Conservation (phyloP, 2,797 vertebrate species). For the Eidolon dupreanum region DNA sequence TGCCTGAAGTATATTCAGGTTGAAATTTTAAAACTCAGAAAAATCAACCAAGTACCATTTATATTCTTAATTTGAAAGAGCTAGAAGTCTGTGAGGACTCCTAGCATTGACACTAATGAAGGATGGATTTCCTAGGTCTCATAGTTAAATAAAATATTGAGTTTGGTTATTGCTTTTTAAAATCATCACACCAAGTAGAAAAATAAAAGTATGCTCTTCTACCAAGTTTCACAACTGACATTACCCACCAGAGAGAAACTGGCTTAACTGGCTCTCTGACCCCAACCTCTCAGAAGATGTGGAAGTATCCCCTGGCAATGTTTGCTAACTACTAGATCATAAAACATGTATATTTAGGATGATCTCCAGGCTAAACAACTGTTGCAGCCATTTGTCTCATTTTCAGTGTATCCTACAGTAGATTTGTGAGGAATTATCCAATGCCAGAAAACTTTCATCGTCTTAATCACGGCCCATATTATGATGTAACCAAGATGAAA, state of each 20-base stretch:
- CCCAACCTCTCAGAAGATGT: background rate
- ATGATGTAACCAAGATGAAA: background rate
- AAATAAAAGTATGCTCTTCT: background rate
- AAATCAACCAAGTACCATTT: background rate
- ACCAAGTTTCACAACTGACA: background rate
- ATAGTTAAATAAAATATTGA: background rate
- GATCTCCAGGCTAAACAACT: background rate
- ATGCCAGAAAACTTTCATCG: background rate
- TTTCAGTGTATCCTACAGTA: background rate
- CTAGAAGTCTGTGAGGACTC: background rate
- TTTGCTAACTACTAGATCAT: background rate
- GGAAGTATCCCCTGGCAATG: background rate
- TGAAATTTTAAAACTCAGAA: conserved; percentile 54
- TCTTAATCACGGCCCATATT: background rate
- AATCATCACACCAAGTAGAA: background rate
- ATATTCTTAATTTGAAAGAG: conserved; percentile 41
- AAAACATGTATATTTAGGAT: background rate
- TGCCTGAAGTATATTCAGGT: conserved; percentile 8
- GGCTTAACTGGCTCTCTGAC: background rate
- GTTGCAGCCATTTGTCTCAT: background rate
- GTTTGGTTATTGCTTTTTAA: background rate
- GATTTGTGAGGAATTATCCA: background rate
- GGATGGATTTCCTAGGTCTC: background rate
- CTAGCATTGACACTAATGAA: background rate
- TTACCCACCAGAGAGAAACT: background rate